phyloP scores from a whole-genome alignment of 2,888 invertebrate species.

The Parnassius smintheus region DNA sequence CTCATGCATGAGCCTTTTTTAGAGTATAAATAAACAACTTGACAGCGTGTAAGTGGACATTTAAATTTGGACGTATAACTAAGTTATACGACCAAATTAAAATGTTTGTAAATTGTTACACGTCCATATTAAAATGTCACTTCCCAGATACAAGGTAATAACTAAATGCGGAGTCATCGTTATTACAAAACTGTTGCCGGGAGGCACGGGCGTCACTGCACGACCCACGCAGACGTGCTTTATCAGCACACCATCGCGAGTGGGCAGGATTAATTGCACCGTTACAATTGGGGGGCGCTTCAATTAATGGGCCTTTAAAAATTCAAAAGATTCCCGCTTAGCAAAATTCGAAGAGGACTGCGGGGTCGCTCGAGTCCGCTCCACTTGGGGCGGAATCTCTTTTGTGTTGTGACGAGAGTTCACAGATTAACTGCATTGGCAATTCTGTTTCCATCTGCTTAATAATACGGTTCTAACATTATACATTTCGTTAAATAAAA shows the following conservation, averaged over 20 bases:
- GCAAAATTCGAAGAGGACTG: constrained; percentile 13
- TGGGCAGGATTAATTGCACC: constrained; percentile 24
- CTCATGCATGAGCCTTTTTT: too few species aligned
- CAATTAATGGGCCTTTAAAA: constrained; percentile 38
- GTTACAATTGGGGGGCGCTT: constrained; percentile 18
- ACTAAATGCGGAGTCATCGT: constrained; percentile 30
- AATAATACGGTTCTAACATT: not conserved
- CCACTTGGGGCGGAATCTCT: not conserved
- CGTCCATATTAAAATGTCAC: not conserved
- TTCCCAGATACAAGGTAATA: not conserved
- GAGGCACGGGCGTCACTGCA: constrained; percentile 23
- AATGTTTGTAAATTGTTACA: not conserved
- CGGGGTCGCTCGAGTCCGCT: not conserved
- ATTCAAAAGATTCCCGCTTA: constrained; percentile 27
- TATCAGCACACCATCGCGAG: constrained; percentile 31
- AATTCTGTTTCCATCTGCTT: not conserved
- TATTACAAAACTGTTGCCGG: constrained; percentile 33
- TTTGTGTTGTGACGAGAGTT: constrained; percentile 10
- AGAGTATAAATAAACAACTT: too few species aligned
- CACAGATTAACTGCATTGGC: constrained; percentile 4
- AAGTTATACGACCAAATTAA: too few species aligned
- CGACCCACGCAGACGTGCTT: constrained; percentile 32
- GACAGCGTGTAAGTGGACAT: too few species aligned
- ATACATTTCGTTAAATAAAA: too few species aligned
- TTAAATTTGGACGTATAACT: too few species aligned